phyloP scores from a whole-genome alignment of 1,140 invertebrate genomes.

The Proctacanthus coquilletti region DNA sequence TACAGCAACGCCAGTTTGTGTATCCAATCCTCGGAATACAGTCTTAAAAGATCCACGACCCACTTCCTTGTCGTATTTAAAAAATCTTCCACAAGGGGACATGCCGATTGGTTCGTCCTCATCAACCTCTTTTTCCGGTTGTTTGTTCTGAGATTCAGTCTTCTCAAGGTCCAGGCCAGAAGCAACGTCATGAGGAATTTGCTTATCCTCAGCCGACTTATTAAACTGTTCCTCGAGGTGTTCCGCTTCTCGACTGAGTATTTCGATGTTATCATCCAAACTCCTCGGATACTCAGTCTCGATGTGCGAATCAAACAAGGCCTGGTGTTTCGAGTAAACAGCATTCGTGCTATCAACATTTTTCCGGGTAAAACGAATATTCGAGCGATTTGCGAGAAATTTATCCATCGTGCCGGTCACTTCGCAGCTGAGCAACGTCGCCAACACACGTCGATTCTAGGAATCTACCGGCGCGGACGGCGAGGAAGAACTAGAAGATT shows the following conservation, averaged over 20 bases:
- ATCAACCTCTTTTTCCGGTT: conserved; percentile 48
- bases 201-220: conserved; percentile 8
- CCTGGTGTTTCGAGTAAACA: not conserved
- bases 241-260: conserved; percentile 27
- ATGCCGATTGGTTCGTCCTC: conserved; percentile 82
- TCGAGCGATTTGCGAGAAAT: not conserved
- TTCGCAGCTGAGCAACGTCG: too few species aligned
- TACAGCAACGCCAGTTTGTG: conserved; percentile 93
- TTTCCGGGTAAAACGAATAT: conserved; percentile 4
- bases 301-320: conserved; percentile 10
- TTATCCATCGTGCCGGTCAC: too few species aligned
- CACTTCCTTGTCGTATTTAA: conserved; percentile 98
- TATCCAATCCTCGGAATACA: conserved; percentile 94
- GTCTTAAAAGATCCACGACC: conserved; percentile 98
- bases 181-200: too few species aligned
- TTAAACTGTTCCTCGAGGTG: conserved; percentile 28
- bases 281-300: conserved; percentile 29
- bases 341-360: conserved; percentile 1
- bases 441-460: too few species aligned
- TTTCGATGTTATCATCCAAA: conserved; percentile 30
- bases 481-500: too few species aligned
- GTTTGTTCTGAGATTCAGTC: conserved; percentile 1
- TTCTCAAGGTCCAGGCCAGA: conserved; percentile 4
- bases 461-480: too few species aligned
- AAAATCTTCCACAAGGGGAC: conserved; percentile 84